Evolutionary conservation across 2,888 invertebrate genomes (phyloP).

Genomic region (Clitarchus hookeri): DNA sequence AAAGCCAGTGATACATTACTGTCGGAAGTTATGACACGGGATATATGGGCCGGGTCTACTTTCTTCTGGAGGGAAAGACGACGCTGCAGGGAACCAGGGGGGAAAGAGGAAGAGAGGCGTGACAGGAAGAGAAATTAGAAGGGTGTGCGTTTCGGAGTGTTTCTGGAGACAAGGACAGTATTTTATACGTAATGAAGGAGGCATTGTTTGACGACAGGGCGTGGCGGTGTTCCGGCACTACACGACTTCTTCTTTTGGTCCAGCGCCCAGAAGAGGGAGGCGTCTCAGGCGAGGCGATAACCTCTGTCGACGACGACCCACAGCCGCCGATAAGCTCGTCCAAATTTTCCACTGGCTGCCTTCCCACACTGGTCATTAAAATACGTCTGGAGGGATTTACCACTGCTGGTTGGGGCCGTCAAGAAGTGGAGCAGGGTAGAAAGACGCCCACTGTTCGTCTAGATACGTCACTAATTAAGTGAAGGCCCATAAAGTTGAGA

Average conservation of each 20-base stretch:
- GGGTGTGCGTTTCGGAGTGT: conserved; percentile 22
- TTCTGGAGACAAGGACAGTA: conserved; percentile 20
- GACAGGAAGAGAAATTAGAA: conserved; percentile 23
- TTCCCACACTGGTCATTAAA: background rate
- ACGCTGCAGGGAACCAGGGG: background rate
- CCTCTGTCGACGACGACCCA: background rate
- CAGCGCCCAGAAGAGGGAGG: background rate
- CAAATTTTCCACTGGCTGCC: background rate
- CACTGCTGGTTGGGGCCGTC: no score
- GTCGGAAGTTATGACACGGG: conserved; percentile 22
- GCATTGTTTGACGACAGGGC: conserved; percentile 19
- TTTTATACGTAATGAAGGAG: conserved; percentile 23
- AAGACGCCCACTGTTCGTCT: no score
- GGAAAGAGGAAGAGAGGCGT: background rate
- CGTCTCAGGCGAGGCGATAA: background rate
- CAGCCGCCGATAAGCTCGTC: background rate
- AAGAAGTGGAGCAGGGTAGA: no score
- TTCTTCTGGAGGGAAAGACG: background rate
- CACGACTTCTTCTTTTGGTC: no score
- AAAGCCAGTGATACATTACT: conserved; percentile 17
- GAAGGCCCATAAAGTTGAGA: no score
- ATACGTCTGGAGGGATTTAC: no score
- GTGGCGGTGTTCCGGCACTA: background rate
- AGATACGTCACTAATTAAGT: no score
- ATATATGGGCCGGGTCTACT: conserved; percentile 10